Conservation (phyloP, 2,888 invertebrate species). For the Microctonus aethiopoides region DNA sequence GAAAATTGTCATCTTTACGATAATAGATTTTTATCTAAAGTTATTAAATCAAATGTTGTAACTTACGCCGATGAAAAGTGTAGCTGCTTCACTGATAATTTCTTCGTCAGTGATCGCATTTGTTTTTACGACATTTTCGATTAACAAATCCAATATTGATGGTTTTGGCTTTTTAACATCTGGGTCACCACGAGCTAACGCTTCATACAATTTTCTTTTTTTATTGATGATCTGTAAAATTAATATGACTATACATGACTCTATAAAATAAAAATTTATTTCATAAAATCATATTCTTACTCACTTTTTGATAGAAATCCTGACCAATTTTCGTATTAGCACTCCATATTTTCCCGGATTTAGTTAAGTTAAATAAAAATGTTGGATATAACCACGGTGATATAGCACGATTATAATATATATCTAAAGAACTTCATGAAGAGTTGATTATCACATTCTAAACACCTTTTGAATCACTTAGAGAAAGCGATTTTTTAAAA, state of each 20-base stretch:
- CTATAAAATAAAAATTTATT: neutral
- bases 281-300: neutral
- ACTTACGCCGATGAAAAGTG: neutral
- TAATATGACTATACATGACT: neutral
- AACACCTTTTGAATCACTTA: neutral
- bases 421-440: neutral
- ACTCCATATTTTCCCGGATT: neutral
- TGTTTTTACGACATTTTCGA: neutral
- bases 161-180: neutral
- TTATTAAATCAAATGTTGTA: neutral
- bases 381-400: conserved; percentile 11
- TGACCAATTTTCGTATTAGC: neutral
- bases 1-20: too few species aligned
- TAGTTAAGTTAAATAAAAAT: conserved; percentile 4
- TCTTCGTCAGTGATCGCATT: neutral
- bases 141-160: neutral
- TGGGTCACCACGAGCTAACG: neutral
- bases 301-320: neutral
- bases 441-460: neutral
- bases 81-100: neutral
- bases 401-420: neutral
- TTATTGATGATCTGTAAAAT: neutral
- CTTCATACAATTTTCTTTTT: neutral
- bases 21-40: too few species aligned
- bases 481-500: too few species aligned